Percentiles rank a stretch among this genome's conserved stretches.
Evolutionary conservation across 2,797 vertebrate species (phyloP).

Genomic region (Sebastolobus alascanus): DNA sequence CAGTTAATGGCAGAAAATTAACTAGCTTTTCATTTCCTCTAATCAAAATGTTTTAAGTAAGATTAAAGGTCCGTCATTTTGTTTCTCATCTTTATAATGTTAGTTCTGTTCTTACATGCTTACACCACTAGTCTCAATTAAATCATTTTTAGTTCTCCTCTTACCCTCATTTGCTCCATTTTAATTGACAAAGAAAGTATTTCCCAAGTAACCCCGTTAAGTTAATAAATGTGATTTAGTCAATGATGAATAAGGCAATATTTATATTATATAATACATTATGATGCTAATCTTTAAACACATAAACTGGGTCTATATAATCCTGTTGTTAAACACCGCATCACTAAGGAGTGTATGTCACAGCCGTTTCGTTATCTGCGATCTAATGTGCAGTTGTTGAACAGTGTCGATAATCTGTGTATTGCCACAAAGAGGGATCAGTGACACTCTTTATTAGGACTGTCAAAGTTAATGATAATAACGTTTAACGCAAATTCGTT

Average conservation of each 20-base stretch:
- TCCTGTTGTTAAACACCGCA: background rate
- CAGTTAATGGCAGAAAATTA: background rate
- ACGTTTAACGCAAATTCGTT: rapidly evolving
- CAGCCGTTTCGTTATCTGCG: background rate
- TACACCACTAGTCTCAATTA: background rate
- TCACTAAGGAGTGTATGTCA: background rate
- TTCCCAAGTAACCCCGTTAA: background rate
- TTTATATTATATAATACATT: background rate
- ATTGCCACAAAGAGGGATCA: background rate
- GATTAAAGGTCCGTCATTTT: background rate
- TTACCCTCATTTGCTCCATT: background rate
- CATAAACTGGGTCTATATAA: background rate
- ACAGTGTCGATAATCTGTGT: background rate
- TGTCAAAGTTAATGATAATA: too few relatives aligned
- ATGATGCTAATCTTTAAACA: background rate
- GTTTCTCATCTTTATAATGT: background rate
- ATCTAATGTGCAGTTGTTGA: background rate
- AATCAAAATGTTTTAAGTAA: background rate
- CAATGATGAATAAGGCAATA: background rate
- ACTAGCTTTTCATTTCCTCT: background rate
- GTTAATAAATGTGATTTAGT: background rate
- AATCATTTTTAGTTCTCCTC: background rate
- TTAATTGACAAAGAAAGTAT: background rate
- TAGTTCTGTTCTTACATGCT: background rate
- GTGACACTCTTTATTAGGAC: background rate